phyloP scores from a whole-genome alignment of 2,113 vertebrate species.

The Pituophis catenifer region DNA sequence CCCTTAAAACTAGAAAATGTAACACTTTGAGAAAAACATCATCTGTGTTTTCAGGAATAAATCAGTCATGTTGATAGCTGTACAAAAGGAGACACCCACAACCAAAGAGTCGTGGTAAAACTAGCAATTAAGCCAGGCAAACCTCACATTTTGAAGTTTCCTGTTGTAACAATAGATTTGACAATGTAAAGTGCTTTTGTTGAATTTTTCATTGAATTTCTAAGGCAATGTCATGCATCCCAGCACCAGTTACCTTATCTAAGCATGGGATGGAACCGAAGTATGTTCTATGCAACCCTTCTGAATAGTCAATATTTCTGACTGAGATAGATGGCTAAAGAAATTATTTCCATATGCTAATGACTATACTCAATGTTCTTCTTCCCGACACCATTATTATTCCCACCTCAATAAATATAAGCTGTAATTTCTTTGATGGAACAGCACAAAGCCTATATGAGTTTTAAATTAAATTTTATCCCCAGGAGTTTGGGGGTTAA shows the following conservation, averaged over 20 bases:
- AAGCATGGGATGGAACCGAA: background rate
- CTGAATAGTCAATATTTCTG: background rate
- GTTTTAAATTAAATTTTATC: background rate
- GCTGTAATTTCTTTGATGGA: background rate
- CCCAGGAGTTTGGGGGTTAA: background rate
- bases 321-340: slow-evolving; percentile 4
- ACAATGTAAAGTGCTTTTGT: background rate
- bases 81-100: background rate
- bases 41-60: background rate
- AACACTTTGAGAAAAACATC: background rate
- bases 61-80: background rate
- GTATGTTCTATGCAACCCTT: background rate
- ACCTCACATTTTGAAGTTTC: background rate
- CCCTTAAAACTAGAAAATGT: background rate
- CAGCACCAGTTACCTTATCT: background rate
- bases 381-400: background rate
- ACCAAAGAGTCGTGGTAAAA: background rate
- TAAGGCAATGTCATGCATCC: background rate
- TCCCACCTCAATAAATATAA: background rate
- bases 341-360: background rate
- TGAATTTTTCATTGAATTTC: background rate
- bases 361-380: background rate
- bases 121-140: background rate
- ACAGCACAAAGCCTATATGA: background rate
- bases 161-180: background rate